These are phyloP conservation scores for Drosophila littoralis DNA, from an alignment of 1,140 invertebrate species.

Conservation along the genomic window DNA sequence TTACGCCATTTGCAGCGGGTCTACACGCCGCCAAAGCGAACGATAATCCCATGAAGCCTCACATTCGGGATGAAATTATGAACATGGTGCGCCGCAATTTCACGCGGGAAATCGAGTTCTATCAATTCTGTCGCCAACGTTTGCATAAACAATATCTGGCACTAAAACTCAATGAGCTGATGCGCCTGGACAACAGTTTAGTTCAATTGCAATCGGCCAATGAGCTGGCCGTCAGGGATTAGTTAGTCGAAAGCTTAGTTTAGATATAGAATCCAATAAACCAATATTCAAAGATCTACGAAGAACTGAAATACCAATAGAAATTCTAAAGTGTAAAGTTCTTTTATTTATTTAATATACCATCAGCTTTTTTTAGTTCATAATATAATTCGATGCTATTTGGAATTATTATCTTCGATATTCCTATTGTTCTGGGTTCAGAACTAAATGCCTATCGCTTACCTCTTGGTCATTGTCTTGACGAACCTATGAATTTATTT, in stretches of 20 bases:
- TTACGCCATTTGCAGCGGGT: slow-evolving; percentile 85
- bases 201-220: slow-evolving; percentile 32
- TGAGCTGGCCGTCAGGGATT: slow-evolving; percentile 50
- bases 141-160: slow-evolving; percentile 92
- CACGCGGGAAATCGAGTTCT: slow-evolving; percentile 95
- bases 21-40: slow-evolving; percentile 48
- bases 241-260: slow-evolving; percentile 20
- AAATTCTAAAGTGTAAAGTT: too few relatives aligned
- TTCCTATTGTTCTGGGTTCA: too few relatives aligned
- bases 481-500: neutral
- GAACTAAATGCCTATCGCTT: neutral
- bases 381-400: too few relatives aligned
- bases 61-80: slow-evolving; percentile 92
- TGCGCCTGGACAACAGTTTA: slow-evolving; percentile 57
- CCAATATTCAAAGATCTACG: too few relatives aligned
- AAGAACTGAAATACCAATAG: too few relatives aligned
- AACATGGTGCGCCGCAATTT: slow-evolving; percentile 93
- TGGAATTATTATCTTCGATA: too few relatives aligned
- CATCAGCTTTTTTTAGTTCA: too few relatives aligned
- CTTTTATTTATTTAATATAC: too few relatives aligned
- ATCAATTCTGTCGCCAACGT: slow-evolving; percentile 94
- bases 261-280: neutral
- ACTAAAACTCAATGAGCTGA: slow-evolving; percentile 72
- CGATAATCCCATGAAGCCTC: slow-evolving; percentile 87
- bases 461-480: neutral